Evolutionary conservation across 2,797 vertebrate genomes (phyloP).

Genomic region (Cyclura pinguis): DNA sequence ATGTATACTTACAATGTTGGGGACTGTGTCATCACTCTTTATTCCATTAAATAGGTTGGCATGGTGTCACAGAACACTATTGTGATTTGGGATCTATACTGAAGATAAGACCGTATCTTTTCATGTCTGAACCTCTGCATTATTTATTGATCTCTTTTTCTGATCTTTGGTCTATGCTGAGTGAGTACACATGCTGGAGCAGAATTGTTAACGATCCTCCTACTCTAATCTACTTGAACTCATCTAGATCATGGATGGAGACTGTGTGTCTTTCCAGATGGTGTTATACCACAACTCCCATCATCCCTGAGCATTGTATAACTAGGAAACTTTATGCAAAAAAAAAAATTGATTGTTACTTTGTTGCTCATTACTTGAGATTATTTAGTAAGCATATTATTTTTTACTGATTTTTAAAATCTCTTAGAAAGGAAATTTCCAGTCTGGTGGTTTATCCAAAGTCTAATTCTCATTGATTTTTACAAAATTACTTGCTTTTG

Average conservation of each 20-base stretch:
- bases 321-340: neutral
- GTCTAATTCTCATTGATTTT: no score
- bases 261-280: neutral
- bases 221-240: neutral
- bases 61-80: neutral
- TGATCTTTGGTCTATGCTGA: neutral
- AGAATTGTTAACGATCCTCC: neutral
- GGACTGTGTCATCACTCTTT: neutral
- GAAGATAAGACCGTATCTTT: neutral
- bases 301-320: neutral
- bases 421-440: no score
- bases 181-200: neutral
- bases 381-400: no score
- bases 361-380: no score
- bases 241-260: neutral
- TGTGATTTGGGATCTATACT: neutral
- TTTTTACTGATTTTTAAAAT: no score
- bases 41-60: neutral
- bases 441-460: no score
- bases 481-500: no score
- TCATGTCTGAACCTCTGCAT: neutral
- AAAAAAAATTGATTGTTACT: neutral
- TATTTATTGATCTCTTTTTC: neutral
- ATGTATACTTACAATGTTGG: neutral
- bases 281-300: neutral